Conservation (phyloP, 2,888 invertebrate species). For the Phyllotreta cruciferae region DNA sequence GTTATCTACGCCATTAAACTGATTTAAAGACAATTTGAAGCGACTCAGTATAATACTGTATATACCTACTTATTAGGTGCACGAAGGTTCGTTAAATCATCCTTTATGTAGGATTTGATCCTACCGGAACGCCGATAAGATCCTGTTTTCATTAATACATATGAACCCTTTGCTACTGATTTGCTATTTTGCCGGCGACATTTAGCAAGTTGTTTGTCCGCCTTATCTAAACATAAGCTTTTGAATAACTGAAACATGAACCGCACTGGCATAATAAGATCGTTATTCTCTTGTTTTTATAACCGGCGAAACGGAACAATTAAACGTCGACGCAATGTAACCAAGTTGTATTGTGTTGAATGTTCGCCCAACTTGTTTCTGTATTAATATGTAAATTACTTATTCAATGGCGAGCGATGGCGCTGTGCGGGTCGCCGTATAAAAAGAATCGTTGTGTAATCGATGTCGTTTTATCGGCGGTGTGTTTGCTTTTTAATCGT, state of each 20-base stretch:
- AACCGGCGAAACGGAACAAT: constrained; percentile 26
- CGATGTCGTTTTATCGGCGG: too few species aligned
- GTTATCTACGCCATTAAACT: too few species aligned
- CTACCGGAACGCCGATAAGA: constrained; percentile 4
- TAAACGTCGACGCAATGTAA: constrained; percentile 24
- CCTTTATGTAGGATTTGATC: neutral
- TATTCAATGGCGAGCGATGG: constrained; percentile 2
- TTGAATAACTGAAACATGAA: constrained; percentile 27
- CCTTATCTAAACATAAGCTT: constrained; percentile 28
- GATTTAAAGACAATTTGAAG: too few species aligned
- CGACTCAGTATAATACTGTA: too few species aligned
- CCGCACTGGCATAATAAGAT: constrained; percentile 26
- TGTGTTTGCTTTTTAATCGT: too few species aligned
- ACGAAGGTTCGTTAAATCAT: too few species aligned
- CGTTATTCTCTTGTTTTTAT: constrained; percentile 30
- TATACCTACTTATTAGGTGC: too few species aligned
- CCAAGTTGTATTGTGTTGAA: constrained; percentile 19
- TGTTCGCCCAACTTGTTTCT: constrained; percentile 18
- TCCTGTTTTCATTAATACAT: constrained; percentile 10
- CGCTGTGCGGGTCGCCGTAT: neutral
- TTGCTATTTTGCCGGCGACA: constrained; percentile 9
- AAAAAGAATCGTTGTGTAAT: neutral
- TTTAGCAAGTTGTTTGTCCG: constrained; percentile 26
- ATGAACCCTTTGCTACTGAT: constrained; percentile 24
- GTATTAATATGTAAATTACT: constrained; percentile 23